Percentiles rank a stretch among this genome's conserved stretches.
phyloP scores from a whole-genome alignment of 2,113 vertebrate genomes.

The Halichoerus grypus region DNA sequence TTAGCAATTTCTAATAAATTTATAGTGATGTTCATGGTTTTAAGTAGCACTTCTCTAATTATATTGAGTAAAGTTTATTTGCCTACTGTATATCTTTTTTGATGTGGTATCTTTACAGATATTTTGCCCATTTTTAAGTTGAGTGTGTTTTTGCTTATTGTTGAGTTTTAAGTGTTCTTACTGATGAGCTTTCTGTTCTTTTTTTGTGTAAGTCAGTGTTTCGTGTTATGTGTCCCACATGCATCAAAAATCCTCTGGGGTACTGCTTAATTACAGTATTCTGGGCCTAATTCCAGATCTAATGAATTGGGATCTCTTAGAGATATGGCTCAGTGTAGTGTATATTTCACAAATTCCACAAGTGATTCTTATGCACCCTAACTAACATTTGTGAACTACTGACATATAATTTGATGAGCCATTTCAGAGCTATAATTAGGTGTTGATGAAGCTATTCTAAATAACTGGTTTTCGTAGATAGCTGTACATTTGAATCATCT shows the following conservation, averaged over 20 bases:
- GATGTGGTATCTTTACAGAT: not conserved
- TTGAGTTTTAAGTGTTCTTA: not conserved
- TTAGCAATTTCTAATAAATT: not conserved
- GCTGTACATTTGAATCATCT: not conserved
- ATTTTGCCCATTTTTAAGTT: not conserved
- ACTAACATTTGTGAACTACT: not conserved
- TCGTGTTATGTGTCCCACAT: not conserved
- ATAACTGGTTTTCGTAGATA: not conserved
- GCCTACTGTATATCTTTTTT: not conserved
- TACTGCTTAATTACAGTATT: not conserved
- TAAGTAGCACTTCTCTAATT: not conserved
- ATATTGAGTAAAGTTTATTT: not conserved
- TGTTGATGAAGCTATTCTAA: not conserved
- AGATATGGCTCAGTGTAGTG: not conserved
- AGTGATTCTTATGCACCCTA: not conserved
- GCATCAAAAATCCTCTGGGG: not conserved
- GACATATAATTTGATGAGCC: not conserved
- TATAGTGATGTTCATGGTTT: not conserved
- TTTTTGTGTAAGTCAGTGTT: not conserved
- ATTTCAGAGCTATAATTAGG: not conserved
- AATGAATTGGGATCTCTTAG: not conserved
- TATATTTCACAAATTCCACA: not conserved
- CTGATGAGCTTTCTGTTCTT: not conserved
- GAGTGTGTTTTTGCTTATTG: not conserved
- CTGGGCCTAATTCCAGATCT: not conserved